A percentile compares a stretch with the other conserved stretches of the same genome.
Conservation (phyloP, 2,888 invertebrate genomes). For the Scaptomyza caliginosa region DNA sequence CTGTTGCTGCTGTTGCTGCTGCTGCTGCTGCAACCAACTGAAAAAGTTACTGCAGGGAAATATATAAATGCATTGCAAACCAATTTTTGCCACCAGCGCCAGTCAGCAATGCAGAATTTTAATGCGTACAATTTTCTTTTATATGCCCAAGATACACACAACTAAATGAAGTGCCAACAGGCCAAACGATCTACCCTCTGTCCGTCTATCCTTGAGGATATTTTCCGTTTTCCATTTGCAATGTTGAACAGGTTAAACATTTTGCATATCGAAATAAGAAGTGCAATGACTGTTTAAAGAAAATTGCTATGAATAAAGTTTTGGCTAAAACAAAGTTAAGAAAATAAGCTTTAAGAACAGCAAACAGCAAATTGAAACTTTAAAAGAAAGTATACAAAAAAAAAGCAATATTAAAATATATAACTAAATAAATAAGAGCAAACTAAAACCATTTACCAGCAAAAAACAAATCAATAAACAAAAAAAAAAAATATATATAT, state of each 20-base stretch:
- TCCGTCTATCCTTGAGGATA: constrained; percentile 5
- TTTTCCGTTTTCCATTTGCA: constrained; percentile 3
- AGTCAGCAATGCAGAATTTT: constrained; percentile 3
- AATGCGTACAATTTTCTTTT: constrained; percentile 43
- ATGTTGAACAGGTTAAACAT: constrained; percentile 24
- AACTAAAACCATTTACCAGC: not conserved
- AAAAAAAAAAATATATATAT: not conserved
- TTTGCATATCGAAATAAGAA: constrained; percentile 22
- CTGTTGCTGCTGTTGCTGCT: not conserved
- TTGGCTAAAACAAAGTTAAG: too few species aligned
- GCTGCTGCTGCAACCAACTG: not conserved
- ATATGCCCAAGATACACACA: constrained; percentile 39
- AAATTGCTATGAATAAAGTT: not conserved
- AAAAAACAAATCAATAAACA: not conserved
- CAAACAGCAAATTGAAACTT: not conserved
- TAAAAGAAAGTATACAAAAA: not conserved
- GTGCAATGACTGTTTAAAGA: not conserved
- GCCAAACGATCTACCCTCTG: constrained; percentile 21
- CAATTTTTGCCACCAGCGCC: constrained; percentile 24
- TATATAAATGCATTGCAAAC: constrained; percentile 24
- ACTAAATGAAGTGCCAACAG: constrained; percentile 39
- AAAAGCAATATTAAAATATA: not conserved
- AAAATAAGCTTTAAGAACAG: not conserved
- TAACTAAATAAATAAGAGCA: not conserved
- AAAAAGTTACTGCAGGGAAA: constrained; percentile 24